Evolutionary conservation across 2,797 vertebrate genomes (phyloP), one percentile per base, ranked within the genome.

Genomic region (Steatocranus sp.): DNA sequence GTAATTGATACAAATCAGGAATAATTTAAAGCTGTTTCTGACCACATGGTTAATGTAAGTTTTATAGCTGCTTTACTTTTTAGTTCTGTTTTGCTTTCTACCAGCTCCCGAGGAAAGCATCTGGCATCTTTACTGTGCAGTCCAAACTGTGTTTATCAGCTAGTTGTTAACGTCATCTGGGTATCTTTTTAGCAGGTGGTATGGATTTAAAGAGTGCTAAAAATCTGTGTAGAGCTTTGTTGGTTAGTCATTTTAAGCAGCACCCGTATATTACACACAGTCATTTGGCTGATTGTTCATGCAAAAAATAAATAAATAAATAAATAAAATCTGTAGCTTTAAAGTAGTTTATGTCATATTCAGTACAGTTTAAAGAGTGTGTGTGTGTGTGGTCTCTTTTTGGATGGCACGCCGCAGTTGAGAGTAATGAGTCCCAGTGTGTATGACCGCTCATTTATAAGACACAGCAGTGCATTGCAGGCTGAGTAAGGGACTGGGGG

Each of bases 401-500:
- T 48, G 34, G 38, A 56, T 27, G 17, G 38, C 23, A 32, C 1
- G 3, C 27, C 32, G 23, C 15, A 53, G 41, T 36, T 79, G 20
- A 34, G 82, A 34, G 41, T 76, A 83, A 73, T 63, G 17, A 84
- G 43, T 73, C 73, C 25, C 32, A 32, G 49, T 56, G 61, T 77
- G 86, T 90, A 73, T 80, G 85, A 61, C 83, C 6, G 49, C 82
- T 89, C 83, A 76, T 90, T 91, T 87, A 85, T 83, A 81, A 87
- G 78, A 82, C 78, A 77, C 86, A 88, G 83, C 77, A 51, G 86
- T 73, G 34, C 76, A 74, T 49, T 36, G 86, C 85, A 85, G 84
- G 76, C 75, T 86, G 75, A n/a, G 87, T 61, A 85, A 89, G 93
- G 91, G 83, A 91, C 88, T 92, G 50, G 1, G 83, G 54, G 78